Conservation (phyloP, 1,140 invertebrate species). For the Lamellibrachia luymesi region DNA sequence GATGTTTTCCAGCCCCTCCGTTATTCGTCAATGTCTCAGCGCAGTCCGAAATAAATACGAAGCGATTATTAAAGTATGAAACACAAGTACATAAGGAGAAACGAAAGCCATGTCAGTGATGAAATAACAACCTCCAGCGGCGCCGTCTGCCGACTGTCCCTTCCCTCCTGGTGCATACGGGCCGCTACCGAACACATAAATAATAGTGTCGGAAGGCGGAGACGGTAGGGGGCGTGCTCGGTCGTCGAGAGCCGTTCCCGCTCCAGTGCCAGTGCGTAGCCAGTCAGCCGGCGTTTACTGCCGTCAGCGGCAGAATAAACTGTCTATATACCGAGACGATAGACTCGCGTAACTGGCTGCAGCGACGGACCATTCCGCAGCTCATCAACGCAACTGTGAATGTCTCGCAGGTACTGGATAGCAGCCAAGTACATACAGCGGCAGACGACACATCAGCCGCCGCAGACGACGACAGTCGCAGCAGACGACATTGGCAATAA, state of each 20-base stretch:
- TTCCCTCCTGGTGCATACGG: neutral
- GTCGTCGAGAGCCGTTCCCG: neutral
- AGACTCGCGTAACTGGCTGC: neutral
- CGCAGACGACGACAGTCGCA: neutral
- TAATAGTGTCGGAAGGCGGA: neutral
- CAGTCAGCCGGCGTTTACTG: neutral
- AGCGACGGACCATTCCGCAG: neutral
- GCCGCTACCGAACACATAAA: neutral
- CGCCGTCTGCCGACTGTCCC: neutral
- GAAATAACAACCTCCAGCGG: neutral
- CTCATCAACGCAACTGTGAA: neutral
- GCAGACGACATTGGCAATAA: neutral
- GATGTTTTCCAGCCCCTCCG: neutral
- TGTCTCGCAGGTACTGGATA: neutral
- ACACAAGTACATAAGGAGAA: neutral
- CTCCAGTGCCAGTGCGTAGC: neutral
- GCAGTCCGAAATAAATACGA: neutral
- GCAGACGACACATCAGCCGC: neutral
- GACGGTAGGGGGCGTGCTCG: slow-evolving; percentile 1
- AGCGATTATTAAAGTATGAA: neutral
- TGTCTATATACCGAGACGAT: neutral
- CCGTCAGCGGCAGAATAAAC: neutral
- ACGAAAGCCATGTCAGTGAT: neutral
- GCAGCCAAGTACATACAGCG: neutral
- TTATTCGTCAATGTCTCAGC: neutral